These are phyloP conservation scores for Hypotaenidia okinawae DNA, from an alignment of 2,797 vertebrate genomes.

Conservation along the genomic window DNA sequence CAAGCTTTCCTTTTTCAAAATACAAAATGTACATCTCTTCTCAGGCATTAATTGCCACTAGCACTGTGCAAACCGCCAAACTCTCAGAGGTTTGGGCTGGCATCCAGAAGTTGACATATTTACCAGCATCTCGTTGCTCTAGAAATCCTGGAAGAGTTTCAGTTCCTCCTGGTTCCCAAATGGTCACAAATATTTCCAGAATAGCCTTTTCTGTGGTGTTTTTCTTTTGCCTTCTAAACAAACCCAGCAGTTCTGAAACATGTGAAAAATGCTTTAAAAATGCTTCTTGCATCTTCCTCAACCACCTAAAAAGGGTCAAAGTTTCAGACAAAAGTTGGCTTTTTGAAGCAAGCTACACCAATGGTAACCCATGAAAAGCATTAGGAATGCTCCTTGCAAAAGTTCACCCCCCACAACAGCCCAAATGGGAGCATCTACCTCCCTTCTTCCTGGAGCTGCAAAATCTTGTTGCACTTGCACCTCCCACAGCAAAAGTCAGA, in stretches of 20 bases:
- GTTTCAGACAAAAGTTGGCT: not conserved
- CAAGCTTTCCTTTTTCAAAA: not conserved
- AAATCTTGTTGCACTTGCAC: not conserved
- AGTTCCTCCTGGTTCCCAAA: not conserved
- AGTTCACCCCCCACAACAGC: not conserved
- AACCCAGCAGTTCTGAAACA: not conserved
- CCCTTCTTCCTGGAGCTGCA: not conserved
- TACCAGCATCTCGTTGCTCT: not conserved
- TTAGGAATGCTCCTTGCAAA: not conserved
- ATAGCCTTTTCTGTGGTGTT: not conserved
- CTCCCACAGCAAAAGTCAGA: slow-evolving; percentile 14
- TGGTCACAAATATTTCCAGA: not conserved
- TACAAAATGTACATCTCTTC: not conserved
- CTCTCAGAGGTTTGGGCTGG: not conserved
- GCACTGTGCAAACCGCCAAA: not conserved
- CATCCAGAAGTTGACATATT: not conserved
- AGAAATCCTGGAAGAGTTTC: not conserved
- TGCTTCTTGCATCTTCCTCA: not conserved
- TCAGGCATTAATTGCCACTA: not conserved
- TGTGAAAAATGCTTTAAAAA: not conserved
- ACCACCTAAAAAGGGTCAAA: not conserved
- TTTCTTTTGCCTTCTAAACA: not conserved
- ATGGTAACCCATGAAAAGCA: not conserved
- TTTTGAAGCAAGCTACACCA: not conserved
- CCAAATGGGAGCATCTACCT: not conserved